Base-by-base conservation (phyloP, 2,888 invertebrate species). In the Cerastis leucographa region DNA sequence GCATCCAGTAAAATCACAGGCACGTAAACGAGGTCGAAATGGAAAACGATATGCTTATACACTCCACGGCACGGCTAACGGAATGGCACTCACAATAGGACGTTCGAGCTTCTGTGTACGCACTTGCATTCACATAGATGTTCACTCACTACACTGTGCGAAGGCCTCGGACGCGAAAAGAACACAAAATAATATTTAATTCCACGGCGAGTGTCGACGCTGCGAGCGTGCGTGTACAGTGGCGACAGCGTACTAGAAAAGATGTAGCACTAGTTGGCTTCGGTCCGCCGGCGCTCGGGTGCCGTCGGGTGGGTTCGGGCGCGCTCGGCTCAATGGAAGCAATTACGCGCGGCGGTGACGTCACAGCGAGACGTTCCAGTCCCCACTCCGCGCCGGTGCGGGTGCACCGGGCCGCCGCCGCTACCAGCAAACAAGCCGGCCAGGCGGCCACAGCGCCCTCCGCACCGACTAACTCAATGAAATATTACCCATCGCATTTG, bases 181-280 rank as follows among this genome's bases (percentile, higher is more conserved):
- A 88, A 84, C 80, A 85, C 77, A 82, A 84, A 81, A 86, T 87
- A 85, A 85, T 90, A 88, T 89, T 89, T 89, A 87, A 87, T 88
- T 87, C 67, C 77, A 74, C 71, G 71, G 80, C 72, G 81, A 80
- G 84, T 85, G 78, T 76, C 72, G 88, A 87, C 83, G 87, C 85
- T 81, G 88, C 93, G 93, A 89, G 93, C 92, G 93, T 89, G 88
- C 94, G 90, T 90, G 89, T 83, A 82, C 91, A 91, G 92, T 88
- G 94, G 92, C 94, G 93, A 91, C 88, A 94, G 95, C 95, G 95
- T 93, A 96, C 96, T 96, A 95, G 95, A 95, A 94, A 94, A 90
- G 90, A 93, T 91, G 92, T 90, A 92, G 93, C 92, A 93, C 95
- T 92, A 94, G 95, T 95, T 93, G 96, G 96, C 95, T 94, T 91